Base-by-base conservation (phyloP, 2,797 vertebrate genomes). In the Chanos chanos region DNA sequence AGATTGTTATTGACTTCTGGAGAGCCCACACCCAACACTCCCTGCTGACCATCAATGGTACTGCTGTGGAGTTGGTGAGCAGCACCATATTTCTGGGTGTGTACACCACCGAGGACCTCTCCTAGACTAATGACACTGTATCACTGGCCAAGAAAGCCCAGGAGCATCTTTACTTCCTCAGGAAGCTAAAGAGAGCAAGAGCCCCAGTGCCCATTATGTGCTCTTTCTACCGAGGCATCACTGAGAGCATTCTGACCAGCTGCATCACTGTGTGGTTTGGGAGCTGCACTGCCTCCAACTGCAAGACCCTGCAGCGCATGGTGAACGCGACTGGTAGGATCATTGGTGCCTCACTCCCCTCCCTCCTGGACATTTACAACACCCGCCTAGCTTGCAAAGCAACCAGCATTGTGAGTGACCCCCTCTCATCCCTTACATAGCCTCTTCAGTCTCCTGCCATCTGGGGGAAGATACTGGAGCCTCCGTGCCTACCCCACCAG, bases 1-100 rank as follows among this genome's bases (percentile, higher is more conserved):
- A 39, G 12, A 25, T 56, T 19, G 15, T 56, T 13, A 7, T 56
- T 25, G 21, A 56, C 21, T 56, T 56, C 53, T 22, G 40, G 27
- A 47, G n/a, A 21, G 10, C 25, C 12, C 7, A n/a, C 7, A 19
- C 18, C 22, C 2, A 19, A 9, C 9, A 47, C 44, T 2, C 40
- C 16, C 40, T 10, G 34, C 13, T 47, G 15, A 33, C 4, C 24
- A 45, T 33, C 25, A 16, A 31, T 3, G 43, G 18, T 10, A 16
- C 18, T 10, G 15, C 18, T 5, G 31, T 60, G 10, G 19, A 59
- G 41, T 24, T 30, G 5, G 56, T 48, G 16, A 60, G 19, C 16
- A 47, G 41, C 41, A 47, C 16, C 43, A 60, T 37, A 25, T 60
- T 60, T 43, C 30, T 59, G 13, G 18, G 56, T 18, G 39, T 47